Evolutionary conservation across 2,888 invertebrate species (phyloP), one percentile per base, ranked within the genome.

Genomic region (Drosophila recens): DNA sequence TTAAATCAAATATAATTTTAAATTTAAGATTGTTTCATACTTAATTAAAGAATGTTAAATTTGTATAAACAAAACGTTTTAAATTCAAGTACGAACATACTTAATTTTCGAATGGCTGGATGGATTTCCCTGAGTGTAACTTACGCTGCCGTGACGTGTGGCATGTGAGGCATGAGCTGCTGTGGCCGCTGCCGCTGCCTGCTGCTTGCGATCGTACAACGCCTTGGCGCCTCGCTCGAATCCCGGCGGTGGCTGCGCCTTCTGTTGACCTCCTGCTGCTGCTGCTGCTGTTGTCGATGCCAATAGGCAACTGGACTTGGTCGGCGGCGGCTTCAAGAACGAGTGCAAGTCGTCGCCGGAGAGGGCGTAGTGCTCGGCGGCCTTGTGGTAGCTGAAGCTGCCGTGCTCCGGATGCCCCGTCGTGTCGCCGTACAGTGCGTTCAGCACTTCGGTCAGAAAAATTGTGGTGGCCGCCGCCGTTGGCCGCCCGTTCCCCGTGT

Each of bases 311-410:
- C 30, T 8, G 6, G 30, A 30, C 10, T 43, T 54, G 43, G 17
- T 10, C 6, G 33, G 9, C 20, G 33, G 9, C n/a, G 56, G 13
- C 4, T 34, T 23, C 15, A 13, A 3, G 10, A 11, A 15, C 34
- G 15, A 38, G 42, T 17, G 46, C 36, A 87, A 88, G 13, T 81
- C 59, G 11, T 86, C 81, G 1, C 91, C 91, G 45, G 70, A 79
- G 0, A 92, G 42, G 0, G 91, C 90, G 65, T 91, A 92, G 4
- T 90, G 87, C 66, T 92, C 91, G 6, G 92, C 92, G 0, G 90
- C 90, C 69, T 90, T 84, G 64, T 80, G 87, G 36, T 91, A 91
- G 17, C 89, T 90, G 0, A 67, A 58, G 23, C 82, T 86, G 13
- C 82, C 89, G 15, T 74, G 73, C 5, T 76, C 51, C 17, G 91